Percentiles rank a stretch among this genome's conserved stretches.
phyloP scores from a whole-genome alignment of 2,888 invertebrate genomes.

The Oxycera nigricornis region DNA sequence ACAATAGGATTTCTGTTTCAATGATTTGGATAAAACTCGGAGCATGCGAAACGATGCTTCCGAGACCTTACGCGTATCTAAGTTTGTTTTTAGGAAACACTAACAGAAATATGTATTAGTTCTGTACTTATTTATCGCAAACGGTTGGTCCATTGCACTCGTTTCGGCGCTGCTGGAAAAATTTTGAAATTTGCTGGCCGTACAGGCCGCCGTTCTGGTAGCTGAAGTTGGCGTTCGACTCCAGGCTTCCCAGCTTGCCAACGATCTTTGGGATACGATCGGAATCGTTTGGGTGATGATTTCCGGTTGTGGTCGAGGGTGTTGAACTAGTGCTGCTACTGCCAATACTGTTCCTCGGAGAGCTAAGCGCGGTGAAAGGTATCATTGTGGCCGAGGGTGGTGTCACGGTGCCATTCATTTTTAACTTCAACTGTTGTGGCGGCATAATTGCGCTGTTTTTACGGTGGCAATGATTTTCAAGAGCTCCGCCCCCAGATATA shows the following conservation, averaged over 20 bases:
- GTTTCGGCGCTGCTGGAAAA: constrained; percentile 39
- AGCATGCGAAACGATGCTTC: background rate
- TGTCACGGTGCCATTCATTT: constrained; percentile 7
- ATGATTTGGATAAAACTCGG: constrained; percentile 29
- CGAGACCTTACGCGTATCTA: background rate
- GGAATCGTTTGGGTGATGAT: constrained; percentile 49
- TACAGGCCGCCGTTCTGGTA: constrained; percentile 40
- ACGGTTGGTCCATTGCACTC: constrained; percentile 43
- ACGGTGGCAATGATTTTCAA: constrained; percentile 4
- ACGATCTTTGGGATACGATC: constrained; percentile 63
- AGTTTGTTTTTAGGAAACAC: background rate
- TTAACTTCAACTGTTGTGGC: background rate
- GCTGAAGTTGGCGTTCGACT: constrained; percentile 43
- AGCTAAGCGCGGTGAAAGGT: constrained; percentile 8
- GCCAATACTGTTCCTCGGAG: background rate
- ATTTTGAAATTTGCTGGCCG: constrained; percentile 36
- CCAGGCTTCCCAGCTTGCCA: constrained; percentile 59
- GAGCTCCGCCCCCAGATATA: background rate
- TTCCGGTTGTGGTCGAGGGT: background rate
- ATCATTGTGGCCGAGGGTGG: background rate
- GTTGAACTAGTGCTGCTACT: constrained; percentile 51
- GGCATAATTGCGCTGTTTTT: constrained; percentile 18
- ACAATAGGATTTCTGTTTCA: constrained; percentile 1
- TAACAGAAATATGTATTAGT: background rate
- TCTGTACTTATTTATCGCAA: constrained; percentile 41